Evolutionary conservation across 1,140 invertebrate genomes (phyloP).

Genomic region (Listronotus bonariensis): DNA sequence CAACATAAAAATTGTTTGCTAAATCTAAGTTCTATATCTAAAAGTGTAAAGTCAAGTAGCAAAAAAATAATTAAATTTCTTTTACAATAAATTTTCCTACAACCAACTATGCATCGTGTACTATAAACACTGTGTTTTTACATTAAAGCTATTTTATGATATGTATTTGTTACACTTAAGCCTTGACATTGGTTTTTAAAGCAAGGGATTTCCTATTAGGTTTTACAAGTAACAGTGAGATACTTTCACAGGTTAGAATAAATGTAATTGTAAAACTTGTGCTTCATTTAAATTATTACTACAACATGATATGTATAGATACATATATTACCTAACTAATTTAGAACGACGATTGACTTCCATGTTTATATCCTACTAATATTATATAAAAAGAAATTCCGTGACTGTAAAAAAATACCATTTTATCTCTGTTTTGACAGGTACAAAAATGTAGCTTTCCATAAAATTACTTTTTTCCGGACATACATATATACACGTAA

Average conservation of each 20-base stretch:
- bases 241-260: constrained; percentile 23
- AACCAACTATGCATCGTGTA: constrained; percentile 35
- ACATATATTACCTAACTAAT: too few relatives aligned
- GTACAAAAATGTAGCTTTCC: too few relatives aligned
- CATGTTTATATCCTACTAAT: too few relatives aligned
- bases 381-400: too few relatives aligned
- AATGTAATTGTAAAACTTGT: constrained; percentile 2
- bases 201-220: constrained; percentile 28
- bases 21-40: constrained; percentile 26
- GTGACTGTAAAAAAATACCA: too few relatives aligned
- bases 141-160: constrained; percentile 45
- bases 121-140: constrained; percentile 40
- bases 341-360: too few relatives aligned
- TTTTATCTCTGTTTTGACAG: too few relatives aligned
- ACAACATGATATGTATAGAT: too few relatives aligned
- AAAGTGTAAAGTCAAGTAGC: constrained; percentile 41
- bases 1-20: constrained; percentile 12
- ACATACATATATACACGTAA: too few relatives aligned
- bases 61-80: constrained; percentile 39
- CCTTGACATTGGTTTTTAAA: constrained; percentile 40
- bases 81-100: constrained; percentile 31
- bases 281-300: too few relatives aligned
- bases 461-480: too few relatives aligned
- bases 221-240: constrained; percentile 27
- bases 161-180: constrained; percentile 46